These are phyloP conservation scores for Microdon myrmicae DNA, from an alignment of 2,888 invertebrate genomes.

Conservation along the genomic window DNA sequence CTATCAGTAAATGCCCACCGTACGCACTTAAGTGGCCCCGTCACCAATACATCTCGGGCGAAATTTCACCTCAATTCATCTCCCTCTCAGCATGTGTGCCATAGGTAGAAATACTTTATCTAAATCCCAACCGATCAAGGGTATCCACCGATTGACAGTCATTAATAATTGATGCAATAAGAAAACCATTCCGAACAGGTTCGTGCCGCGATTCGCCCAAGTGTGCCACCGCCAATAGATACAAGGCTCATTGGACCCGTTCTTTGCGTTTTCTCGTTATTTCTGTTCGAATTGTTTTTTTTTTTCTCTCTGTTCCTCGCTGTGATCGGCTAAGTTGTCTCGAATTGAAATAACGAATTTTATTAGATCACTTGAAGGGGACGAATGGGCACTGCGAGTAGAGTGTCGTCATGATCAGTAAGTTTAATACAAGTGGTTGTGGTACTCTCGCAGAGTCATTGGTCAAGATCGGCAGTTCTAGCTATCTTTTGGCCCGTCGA, in stretches of 20 bases:
- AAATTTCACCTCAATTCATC: slow-evolving; percentile 32
- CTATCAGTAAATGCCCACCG: background rate
- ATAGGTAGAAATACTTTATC: slow-evolving; percentile 41
- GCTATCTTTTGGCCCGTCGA: slow-evolving; percentile 3
- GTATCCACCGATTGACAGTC: slow-evolving; percentile 44
- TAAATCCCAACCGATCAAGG: slow-evolving; percentile 41
- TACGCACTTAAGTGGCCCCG: slow-evolving; percentile 3
- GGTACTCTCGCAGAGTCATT: slow-evolving; percentile 59
- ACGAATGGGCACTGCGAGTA: background rate
- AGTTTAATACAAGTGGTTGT: slow-evolving; percentile 66
- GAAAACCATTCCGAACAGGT: slow-evolving; percentile 19
- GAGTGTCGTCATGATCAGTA: slow-evolving; percentile 60
- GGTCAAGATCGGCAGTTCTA: slow-evolving; percentile 39
- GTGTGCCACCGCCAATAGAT: slow-evolving; percentile 12
- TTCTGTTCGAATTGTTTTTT: slow-evolving; percentile 36
- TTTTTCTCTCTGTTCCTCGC: slow-evolving; percentile 43
- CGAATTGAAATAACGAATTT: slow-evolving; percentile 40
- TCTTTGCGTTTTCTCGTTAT: slow-evolving; percentile 25
- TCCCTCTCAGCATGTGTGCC: slow-evolving; percentile 46
- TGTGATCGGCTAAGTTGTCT: slow-evolving; percentile 51
- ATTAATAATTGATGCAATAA: slow-evolving; percentile 41
- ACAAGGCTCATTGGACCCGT: background rate
- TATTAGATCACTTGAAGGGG: slow-evolving; percentile 9
- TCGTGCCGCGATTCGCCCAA: slow-evolving; percentile 23
- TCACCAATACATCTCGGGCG: slow-evolving; percentile 1